Percentiles rank a stretch among this genome's conserved stretches.
These are phyloP conservation scores for Fukomys damarensis DNA, from an alignment of 2,113 vertebrate species.

Conservation along the genomic window DNA sequence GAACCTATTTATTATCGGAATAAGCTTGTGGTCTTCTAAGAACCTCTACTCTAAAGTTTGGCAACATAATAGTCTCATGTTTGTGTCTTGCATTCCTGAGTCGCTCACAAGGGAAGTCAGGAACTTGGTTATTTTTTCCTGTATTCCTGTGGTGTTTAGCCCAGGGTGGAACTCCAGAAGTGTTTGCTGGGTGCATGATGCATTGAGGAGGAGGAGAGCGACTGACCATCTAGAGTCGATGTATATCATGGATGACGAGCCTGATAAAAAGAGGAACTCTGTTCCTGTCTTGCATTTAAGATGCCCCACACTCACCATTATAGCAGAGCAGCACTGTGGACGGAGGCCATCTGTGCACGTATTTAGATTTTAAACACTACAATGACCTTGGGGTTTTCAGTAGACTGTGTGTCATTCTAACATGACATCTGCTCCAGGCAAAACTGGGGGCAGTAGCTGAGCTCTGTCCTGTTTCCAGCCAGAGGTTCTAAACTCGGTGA, in stretches of 20 bases:
- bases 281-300: not conserved
- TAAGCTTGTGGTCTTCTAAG: not conserved
- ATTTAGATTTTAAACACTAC: not conserved
- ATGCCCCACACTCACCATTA: not conserved
- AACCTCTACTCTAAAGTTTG: not conserved
- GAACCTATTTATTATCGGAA: not conserved
- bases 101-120: not conserved
- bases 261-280: not conserved
- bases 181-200: not conserved
- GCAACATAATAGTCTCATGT: not conserved
- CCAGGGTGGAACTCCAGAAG: not conserved
- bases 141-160: not conserved
- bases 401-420: not conserved
- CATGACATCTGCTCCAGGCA: not conserved
- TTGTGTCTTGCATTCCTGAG: not conserved
- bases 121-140: not conserved
- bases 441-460: not conserved
- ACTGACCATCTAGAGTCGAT: not conserved
- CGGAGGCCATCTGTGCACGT: not conserved
- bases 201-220: not conserved
- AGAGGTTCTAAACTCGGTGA: not conserved
- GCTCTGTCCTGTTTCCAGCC: not conserved
- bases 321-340: not conserved
- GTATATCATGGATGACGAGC: not conserved
- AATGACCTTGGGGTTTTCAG: not conserved